These are phyloP conservation scores for Cataglyphis livida DNA, from an alignment of 2,888 invertebrate genomes.

Conservation along the genomic window DNA sequence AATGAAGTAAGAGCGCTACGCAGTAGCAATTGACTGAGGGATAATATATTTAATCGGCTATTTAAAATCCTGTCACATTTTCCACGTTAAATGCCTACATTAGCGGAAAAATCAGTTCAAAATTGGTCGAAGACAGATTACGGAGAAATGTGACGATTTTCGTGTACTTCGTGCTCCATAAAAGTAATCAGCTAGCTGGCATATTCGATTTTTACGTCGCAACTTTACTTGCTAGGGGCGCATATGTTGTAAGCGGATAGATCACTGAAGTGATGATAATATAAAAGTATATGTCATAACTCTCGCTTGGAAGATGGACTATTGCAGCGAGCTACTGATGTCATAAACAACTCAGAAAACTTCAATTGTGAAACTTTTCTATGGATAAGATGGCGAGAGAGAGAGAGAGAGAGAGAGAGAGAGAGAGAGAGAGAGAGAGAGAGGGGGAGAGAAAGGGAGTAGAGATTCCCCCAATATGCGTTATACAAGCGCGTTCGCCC, in stretches of 20 bases:
- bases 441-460: background rate
- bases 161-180: background rate
- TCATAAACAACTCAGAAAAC: conserved; percentile 84
- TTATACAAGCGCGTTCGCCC: conserved; percentile 65
- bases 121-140: background rate
- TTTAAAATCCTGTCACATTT: background rate
- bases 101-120: background rate
- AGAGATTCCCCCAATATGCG: conserved; percentile 75
- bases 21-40: background rate
- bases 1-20: background rate
- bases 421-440: no score
- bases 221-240: background rate
- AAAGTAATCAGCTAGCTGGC: conserved; percentile 15
- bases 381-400: conserved; percentile 74
- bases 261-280: conserved; percentile 60
- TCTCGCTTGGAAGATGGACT: conserved; percentile 54
- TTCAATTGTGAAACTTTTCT: conserved; percentile 85
- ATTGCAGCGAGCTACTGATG: conserved; percentile 59
- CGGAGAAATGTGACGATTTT: background rate
- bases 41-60: conserved; percentile 5
- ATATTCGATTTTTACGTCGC: conserved; percentile 13
- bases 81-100: background rate
- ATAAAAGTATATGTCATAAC: conserved; percentile 65
- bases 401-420: background rate
- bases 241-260: conserved; percentile 55